Conservation (phyloP, 1,140 invertebrate species). For the Asobara japonica region DNA sequence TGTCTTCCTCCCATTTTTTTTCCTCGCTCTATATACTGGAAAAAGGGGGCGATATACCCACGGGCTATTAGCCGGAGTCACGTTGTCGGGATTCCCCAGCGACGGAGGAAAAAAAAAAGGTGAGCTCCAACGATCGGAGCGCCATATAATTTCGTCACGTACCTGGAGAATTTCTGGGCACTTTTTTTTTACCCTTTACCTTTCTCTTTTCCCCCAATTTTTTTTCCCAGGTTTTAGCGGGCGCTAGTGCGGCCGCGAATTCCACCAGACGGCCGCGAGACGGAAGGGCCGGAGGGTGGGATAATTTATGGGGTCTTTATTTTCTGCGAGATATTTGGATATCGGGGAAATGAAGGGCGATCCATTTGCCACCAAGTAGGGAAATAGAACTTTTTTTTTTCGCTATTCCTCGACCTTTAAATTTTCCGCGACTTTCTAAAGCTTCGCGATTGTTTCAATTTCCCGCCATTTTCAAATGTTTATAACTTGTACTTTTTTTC, state of each 20-base stretch:
- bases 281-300: conserved; percentile 25
- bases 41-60: conserved; percentile 13
- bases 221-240: conserved; percentile 13
- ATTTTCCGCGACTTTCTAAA: too few species aligned
- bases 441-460: too few species aligned
- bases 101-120: conserved; percentile 1
- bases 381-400: too few species aligned
- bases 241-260: background rate
- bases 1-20: background rate
- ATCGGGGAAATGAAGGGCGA: too few species aligned
- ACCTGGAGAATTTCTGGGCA: background rate
- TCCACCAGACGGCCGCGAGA: conserved; percentile 36
- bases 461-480: too few species aligned
- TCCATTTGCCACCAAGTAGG: too few species aligned
- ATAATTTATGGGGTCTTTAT: conserved; percentile 36
- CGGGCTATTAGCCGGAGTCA: conserved; percentile 15
- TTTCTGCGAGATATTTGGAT: conserved; percentile 6
- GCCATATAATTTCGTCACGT: conserved; percentile 30
- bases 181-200: conserved; percentile 17
- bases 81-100: conserved; percentile 17
- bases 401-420: too few species aligned
- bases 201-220: conserved; percentile 39
- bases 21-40: background rate
- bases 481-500: too few species aligned
- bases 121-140: conserved; percentile 12